Conservation (phyloP, 2,888 invertebrate genomes). For the Ariolimax columbianus region DNA sequence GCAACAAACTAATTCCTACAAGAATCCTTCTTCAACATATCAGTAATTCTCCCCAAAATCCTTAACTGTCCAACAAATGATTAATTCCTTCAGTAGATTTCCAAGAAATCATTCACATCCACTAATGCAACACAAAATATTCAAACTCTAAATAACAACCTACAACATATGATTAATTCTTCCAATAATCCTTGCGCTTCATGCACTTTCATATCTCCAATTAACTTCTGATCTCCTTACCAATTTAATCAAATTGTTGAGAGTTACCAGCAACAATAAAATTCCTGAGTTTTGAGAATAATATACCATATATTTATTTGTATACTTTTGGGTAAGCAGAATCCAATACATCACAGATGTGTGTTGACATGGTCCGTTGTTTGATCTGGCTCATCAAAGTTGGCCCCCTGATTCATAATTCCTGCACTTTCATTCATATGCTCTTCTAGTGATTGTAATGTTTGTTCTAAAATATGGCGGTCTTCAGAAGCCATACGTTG, state of each 20-base stretch:
- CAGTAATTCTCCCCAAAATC: too few relatives aligned
- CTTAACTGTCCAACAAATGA: too few relatives aligned
- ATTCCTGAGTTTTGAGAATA: constrained; percentile 5
- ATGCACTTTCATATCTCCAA: too few relatives aligned
- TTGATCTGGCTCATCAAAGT: constrained; percentile 42
- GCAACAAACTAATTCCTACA: too few relatives aligned
- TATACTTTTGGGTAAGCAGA: neutral
- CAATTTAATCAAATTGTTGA: neutral
- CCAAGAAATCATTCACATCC: too few relatives aligned
- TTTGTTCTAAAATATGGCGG: constrained; percentile 36
- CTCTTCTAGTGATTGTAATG: constrained; percentile 42
- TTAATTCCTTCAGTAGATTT: neutral
- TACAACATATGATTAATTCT: too few relatives aligned
- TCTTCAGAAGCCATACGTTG: constrained; percentile 48
- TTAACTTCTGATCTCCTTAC: neutral
- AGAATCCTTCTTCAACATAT: too few relatives aligned
- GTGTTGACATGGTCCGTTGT: constrained; percentile 22
- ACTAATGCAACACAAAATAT: too few relatives aligned
- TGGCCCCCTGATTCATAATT: constrained; percentile 33
- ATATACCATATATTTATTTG: too few relatives aligned
- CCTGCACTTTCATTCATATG: constrained; percentile 42
- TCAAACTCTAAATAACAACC: too few relatives aligned
- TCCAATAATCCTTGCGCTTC: too few relatives aligned
- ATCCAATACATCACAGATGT: constrained; percentile 4
- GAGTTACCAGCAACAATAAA: neutral